Evolutionary conservation across 2,797 vertebrate species (phyloP), one percentile per base, ranked within the genome.

Genomic region (Chaenodraco wilsoni): DNA sequence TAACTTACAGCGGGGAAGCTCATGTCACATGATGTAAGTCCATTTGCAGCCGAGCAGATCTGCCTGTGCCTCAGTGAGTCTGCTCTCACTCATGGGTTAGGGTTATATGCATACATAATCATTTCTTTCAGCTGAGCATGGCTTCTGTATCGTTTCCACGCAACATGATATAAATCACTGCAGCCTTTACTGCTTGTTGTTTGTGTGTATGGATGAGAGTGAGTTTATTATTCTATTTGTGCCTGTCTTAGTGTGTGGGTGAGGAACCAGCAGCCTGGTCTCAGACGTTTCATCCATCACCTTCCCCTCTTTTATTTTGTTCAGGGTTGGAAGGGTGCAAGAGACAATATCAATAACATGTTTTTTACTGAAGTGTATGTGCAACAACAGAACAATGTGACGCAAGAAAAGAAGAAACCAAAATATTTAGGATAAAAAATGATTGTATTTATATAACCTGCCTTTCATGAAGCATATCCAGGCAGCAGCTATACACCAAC

Each of bases 1-100:
- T 89, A 84, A 90, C 58, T 86, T 86, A 82, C 78, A 81, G 83
- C 69, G 19, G 85, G 78, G 73, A 79, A 73, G 84, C 85, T 85
- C 56, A 84, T 87, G 87, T 82, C 87, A 82, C 88, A 87, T 84
- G 71, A 82, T 83, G 80, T 31, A 83, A 82, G 84, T 84, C 83
- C 76, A 78, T 81, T 79, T 69, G 72, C 40, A 59, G 57, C 57
- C 52, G 4, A 6, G 69, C 59, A 43, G 57, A 58, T 71, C 54
- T 76, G 62, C 65, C 78, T 33, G 50, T 70, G 46, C 69, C 69
- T 57, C 41, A 44, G 60, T 62, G 48, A 70, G 63, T 59, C 40
- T 4, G 48, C 45, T 74, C 49, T 11, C 49, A 51, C 74, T 73
- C 65, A 9, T 48, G 57, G 49, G 69, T 27, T 64, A 40, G 63